Evolutionary conservation across 2,888 invertebrate genomes (phyloP).

Genomic region (Molanna angustata): DNA sequence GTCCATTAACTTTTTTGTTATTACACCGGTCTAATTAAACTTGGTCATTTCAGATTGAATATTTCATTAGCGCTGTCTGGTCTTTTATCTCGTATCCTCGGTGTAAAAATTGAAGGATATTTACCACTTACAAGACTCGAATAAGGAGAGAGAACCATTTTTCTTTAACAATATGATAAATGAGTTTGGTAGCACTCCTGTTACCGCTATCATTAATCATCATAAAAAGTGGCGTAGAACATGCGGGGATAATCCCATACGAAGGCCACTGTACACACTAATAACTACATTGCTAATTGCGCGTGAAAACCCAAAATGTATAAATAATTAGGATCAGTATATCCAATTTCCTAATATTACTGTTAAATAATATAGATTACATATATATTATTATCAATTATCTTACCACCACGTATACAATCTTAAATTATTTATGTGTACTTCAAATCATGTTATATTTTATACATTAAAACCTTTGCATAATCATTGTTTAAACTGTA

Average conservation of each 20-base stretch:
- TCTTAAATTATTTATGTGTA: too few species aligned
- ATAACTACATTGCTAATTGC: neutral
- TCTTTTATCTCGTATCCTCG: too few species aligned
- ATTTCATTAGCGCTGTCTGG: too few species aligned
- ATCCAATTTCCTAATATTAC: too few species aligned
- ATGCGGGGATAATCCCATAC: neutral
- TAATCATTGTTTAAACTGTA: too few species aligned
- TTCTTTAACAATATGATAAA: constrained; percentile 9
- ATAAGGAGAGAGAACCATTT: neutral
- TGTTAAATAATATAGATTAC: neutral
- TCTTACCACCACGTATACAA: too few species aligned
- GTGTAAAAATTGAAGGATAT: too few species aligned
- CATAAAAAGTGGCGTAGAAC: constrained; percentile 6
- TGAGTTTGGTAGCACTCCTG: neutral
- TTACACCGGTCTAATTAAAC: too few species aligned
- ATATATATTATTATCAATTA: neutral
- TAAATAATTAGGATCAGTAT: neutral
- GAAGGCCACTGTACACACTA: neutral
- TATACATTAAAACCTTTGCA: too few species aligned
- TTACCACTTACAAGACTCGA: neutral
- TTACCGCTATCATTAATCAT: constrained; percentile 1
- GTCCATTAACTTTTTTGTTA: too few species aligned
- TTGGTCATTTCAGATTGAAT: too few species aligned
- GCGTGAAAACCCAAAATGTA: neutral
- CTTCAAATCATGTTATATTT: too few species aligned